Evolutionary conservation across 2,113 vertebrate species (phyloP), one percentile per base, ranked within the genome.

Genomic region (Scomber japonicus): DNA sequence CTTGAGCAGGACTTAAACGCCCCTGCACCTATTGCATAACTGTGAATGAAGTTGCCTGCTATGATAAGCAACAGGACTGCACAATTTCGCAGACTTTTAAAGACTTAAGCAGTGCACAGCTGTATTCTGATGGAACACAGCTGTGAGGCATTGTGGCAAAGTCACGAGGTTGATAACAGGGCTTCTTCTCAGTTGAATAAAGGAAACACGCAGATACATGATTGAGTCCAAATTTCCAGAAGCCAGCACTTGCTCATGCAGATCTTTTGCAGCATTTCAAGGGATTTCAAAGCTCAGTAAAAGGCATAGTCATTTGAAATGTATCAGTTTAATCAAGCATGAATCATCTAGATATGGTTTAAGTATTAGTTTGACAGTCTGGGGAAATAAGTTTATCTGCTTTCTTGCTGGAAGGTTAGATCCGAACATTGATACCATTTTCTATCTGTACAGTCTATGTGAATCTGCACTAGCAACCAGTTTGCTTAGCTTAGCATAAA

Each of bases 191-290:
- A 30, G 21, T 35, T 50, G 46, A 66, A 56, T 14, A 35, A 30
- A 35, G 45, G 51, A 31, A 48, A 27, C 48, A 67, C 64, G 68
- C 53, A 15, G 55, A 50, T 14, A 31, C 55, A 66, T 49, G n/a
- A 45, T 16, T 2, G 35, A 69, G 31, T 49, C 45, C 27, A 45
- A 82, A 81, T 89, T 87, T 90, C 85, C 83, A 86, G 88, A 71
- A 54, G 35, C 50, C 50, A 79, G 19, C 66, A 57, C 16, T 53
- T 49, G 0, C 53, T 74, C 54, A 75, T 66, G 30, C 24, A 27
- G 24, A 60, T 21, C 17, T 46, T 63, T 48, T 46, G 14, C n/a
- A 69, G 19, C 45, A 35, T 3, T 35, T 57, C 13, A 13, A 11
- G 13, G 35, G 50, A 46, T 61, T 68, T 44, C 4, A 6, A 44